Evolutionary conservation across 2,797 vertebrate species (phyloP), one percentile per base, ranked within the genome.

Genomic region (Dicrostonyx torquatus): DNA sequence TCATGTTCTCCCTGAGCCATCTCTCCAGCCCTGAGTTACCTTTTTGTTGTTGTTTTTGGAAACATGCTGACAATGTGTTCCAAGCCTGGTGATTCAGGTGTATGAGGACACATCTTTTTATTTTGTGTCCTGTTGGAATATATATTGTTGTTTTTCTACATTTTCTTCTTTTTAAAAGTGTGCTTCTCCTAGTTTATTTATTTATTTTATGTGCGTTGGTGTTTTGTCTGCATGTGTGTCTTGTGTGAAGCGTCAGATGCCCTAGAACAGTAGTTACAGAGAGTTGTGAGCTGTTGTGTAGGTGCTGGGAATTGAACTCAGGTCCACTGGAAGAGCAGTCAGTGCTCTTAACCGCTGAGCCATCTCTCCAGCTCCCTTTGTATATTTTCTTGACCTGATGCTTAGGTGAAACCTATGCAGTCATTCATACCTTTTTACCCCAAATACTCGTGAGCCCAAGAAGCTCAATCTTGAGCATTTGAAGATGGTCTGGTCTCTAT

Each of bases 341-440:
- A 34, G 12, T 66, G 64, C 64, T 34, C 64, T 31, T 66, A 66
- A 66, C 13, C 15, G 5, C 62, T 31, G 26, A 64, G 29, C 31
- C 29, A 31, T 66, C 26, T 66, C 64, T 66, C 64, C 31, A 66
- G 31, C 29, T 14, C 64, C 31, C 64, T 66, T 70, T 70, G 66
- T 70, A n/a, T n/a, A 70, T n/a, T 70, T 70, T 70, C 66, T 93
- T 95, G 79, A 37, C 50, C 75, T 24, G n/a, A 93, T 50, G 84
- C 60, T 72, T 53, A 85, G 92, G 68, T 76, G 50, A 91, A 83
- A 90, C 78, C 55, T 82, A 45, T 80, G 43, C 68, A 79, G 83
- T 92, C 31, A 58, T 0, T 60, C 50, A 50, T 50, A 66, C 43
- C 43, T 10, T 76, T 94, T 73, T 31, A 14, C 53, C 50, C 45